Conservation (phyloP, 1,140 invertebrate genomes). For the Brachionus rotundiformis region DNA sequence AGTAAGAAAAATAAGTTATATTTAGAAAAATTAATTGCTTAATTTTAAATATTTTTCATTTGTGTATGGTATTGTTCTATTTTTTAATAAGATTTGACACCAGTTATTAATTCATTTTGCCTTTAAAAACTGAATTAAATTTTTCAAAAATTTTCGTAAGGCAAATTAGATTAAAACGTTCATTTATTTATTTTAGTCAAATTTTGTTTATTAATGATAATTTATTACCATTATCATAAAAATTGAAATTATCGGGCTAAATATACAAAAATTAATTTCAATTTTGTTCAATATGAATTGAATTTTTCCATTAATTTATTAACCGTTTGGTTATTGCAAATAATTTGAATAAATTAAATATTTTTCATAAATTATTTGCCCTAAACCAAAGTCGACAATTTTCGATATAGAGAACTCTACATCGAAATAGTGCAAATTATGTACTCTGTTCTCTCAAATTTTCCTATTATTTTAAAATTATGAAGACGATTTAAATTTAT, state of each 20-base stretch:
- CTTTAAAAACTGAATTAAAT: too few relatives aligned
- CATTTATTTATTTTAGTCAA: background rate
- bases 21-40: too few relatives aligned
- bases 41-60: too few relatives aligned
- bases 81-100: too few relatives aligned
- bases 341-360: background rate
- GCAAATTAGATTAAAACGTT: background rate
- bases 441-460: conserved; percentile 5
- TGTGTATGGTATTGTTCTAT: too few relatives aligned
- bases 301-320: background rate
- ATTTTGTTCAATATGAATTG: conserved; percentile 1
- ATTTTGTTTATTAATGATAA: background rate
- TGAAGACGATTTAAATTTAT: conserved; percentile 13
- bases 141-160: too few relatives aligned
- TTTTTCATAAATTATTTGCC: background rate
- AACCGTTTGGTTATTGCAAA: background rate
- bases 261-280: background rate
- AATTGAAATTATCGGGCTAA: conserved; percentile 7
- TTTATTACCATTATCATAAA: conserved; percentile 11
- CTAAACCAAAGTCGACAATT: background rate
- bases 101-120: too few relatives aligned
- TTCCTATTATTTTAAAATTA: background rate
- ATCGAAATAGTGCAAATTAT: conserved; percentile 15
- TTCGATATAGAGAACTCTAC: background rate
- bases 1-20: too few relatives aligned